Base-by-base conservation (phyloP, 2,888 invertebrate genomes). In the Eupithecia subumbrata region DNA sequence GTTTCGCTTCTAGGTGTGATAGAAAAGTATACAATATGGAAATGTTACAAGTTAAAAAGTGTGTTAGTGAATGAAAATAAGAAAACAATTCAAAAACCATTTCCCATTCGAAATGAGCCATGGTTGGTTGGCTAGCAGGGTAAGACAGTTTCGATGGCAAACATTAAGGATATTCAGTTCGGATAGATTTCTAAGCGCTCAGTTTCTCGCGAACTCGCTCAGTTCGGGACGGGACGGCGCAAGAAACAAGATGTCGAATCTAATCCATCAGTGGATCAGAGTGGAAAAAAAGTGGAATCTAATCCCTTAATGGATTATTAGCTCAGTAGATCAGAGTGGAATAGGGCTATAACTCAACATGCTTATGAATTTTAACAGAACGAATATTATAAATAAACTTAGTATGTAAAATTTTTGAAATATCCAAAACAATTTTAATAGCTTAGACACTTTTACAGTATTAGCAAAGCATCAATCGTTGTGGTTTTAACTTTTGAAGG, bases 361-460 rank as follows among this genome's bases (percentile, higher is more conserved):
- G 68, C 71, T 72, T 73, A 69, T 71, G 73, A 73, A 69, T 68
- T 73, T 22, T 52, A 74, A 69, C 52, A 68, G 16, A 74, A 71
- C 48, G 63, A 69, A 69, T 69, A 60, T 75, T 81, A 79, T 79
- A 74, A 25, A 69, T 73, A 68, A 63, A 68, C 45, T 68, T 71
- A 71, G 22, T 25, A 63, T 76, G 69, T 72, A 73, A 71, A 60
- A 72, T 70, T 69, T 78, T 76, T 30, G 66, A 63, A 71, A 76
- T 67, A 76, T 71, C 73, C 56, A 68, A 69, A 72, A 71, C 75
- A 78, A 80, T 76, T 79, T 80, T 78, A 69, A 74, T 80, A 79
- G 78, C 78, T 77, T 81, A 80, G 77, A 75, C 76, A 79, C 78
- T 79, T 79, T 79, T 79, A 78, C 80, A 78, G 78, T 82, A 80